A percentile compares a stretch with the other conserved stretches of the same genome.
Conservation (phyloP, 2,113 vertebrate species). For the Uria lomvia region DNA sequence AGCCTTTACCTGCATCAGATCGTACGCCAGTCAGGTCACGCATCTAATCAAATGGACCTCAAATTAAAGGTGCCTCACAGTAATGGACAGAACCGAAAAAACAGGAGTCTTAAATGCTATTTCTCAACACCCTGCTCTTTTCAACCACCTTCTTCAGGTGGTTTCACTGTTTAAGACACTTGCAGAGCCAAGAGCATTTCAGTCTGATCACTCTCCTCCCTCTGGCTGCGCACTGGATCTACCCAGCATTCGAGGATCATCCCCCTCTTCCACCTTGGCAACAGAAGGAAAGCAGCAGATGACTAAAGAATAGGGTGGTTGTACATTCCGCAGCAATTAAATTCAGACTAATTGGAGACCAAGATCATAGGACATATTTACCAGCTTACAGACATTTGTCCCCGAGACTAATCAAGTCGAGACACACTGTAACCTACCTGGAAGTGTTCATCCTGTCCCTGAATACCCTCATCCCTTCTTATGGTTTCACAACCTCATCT, state of each 20-base stretch:
- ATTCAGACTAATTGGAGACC: not conserved
- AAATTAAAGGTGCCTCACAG: not conserved
- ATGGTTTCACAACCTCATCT: not conserved
- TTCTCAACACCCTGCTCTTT: not conserved
- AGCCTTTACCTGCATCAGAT: not conserved
- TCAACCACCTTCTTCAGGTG: not conserved
- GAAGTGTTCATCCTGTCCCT: not conserved
- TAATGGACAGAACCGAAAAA: not conserved
- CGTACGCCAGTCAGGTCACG: not conserved
- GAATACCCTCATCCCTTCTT: not conserved
- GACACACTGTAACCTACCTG: not conserved
- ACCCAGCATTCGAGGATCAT: not conserved
- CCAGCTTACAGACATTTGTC: not conserved
- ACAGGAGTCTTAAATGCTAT: not conserved
- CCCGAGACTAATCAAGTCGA: not conserved
- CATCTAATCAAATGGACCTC: not conserved
- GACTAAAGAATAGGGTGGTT: not conserved
- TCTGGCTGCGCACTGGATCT: not conserved
- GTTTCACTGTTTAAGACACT: not conserved
- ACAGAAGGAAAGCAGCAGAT: not conserved
- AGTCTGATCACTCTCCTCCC: not conserved
- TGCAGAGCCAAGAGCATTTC: not conserved
- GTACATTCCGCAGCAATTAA: not conserved
- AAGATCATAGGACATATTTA: not conserved
- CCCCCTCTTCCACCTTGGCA: not conserved